phyloP scores from a whole-genome alignment of 2,888 invertebrate genomes.

The Omphaloscelis lunosa region DNA sequence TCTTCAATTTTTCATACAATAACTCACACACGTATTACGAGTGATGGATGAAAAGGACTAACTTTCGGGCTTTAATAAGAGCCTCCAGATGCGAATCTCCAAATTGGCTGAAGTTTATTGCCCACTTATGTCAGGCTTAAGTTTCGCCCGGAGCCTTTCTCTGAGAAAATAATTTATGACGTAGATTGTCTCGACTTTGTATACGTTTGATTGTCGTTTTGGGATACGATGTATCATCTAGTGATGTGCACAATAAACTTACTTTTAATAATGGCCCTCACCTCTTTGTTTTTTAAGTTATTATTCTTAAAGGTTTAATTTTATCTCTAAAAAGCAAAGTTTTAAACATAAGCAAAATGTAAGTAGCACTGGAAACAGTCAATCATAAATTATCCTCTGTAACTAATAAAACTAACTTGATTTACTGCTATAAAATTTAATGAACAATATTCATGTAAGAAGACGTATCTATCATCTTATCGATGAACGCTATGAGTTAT shows the following conservation, averaged over 20 bases:
- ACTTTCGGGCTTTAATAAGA: conserved; percentile 91
- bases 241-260: conserved; percentile 48
- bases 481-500: conserved; percentile 14
- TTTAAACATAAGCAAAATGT: neutral
- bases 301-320: neutral
- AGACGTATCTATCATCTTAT: conserved; percentile 17
- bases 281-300: neutral
- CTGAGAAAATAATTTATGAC: conserved; percentile 89
- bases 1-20: conserved; percentile 91
- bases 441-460: neutral
- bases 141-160: conserved; percentile 89
- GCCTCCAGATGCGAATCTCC: conserved; percentile 91
- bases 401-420: conserved; percentile 1
- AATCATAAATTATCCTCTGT: conserved; percentile 5
- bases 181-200: conserved; percentile 87
- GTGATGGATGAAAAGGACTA: conserved; percentile 91
- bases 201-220: conserved; percentile 86
- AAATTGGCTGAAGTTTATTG: conserved; percentile 91
- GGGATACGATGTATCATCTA: conserved; percentile 71
- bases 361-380: neutral
- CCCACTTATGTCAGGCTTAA: conserved; percentile 91
- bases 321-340: neutral
- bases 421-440: conserved; percentile 4
- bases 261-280: neutral
- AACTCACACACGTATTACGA: conserved; percentile 91